Percentiles rank a stretch among this genome's conserved stretches.
phyloP scores from a whole-genome alignment of 2,113 vertebrate genomes.

The Tinamus guttatus region DNA sequence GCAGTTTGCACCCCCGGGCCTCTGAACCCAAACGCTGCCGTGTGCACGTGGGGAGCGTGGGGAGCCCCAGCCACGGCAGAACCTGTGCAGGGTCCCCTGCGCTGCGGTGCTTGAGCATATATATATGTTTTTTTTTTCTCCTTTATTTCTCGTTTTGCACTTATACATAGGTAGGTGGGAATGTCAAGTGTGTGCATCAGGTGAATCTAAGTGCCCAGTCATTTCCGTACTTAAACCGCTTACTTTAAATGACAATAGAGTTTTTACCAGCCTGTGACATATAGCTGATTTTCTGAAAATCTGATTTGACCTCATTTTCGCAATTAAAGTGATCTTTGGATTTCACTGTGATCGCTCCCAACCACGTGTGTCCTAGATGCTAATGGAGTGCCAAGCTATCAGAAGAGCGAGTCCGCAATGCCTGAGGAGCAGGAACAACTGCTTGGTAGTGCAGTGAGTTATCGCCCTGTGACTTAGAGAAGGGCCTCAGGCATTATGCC shows the following conservation, averaged over 20 bases:
- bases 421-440: not conserved
- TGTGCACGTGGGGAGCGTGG: conserved; percentile 11
- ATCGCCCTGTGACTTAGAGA: not conserved
- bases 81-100: not conserved
- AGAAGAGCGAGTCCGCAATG: not conserved
- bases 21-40: conserved; percentile 45
- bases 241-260: conserved; percentile 46
- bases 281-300: conserved; percentile 47
- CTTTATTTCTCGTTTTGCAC: conserved; percentile 39
- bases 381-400: not conserved
- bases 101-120: conserved; percentile 57
- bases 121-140: conserved; percentile 17
- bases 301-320: conserved; percentile 48
- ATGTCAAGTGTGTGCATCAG: conserved; percentile 60
- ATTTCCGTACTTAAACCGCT: conserved; percentile 20
- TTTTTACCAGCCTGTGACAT: conserved; percentile 46
- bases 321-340: conserved; percentile 64
- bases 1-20: not conserved
- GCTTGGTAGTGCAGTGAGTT: not conserved
- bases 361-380: not conserved
- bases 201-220: conserved; percentile 66
- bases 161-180: conserved; percentile 43
- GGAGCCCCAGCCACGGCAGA: not conserved
- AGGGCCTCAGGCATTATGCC: rapidly evolving
- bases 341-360: not conserved